Evolutionary conservation across 2,797 vertebrate genomes (phyloP).

Genomic region (Synanceia verrucosa): DNA sequence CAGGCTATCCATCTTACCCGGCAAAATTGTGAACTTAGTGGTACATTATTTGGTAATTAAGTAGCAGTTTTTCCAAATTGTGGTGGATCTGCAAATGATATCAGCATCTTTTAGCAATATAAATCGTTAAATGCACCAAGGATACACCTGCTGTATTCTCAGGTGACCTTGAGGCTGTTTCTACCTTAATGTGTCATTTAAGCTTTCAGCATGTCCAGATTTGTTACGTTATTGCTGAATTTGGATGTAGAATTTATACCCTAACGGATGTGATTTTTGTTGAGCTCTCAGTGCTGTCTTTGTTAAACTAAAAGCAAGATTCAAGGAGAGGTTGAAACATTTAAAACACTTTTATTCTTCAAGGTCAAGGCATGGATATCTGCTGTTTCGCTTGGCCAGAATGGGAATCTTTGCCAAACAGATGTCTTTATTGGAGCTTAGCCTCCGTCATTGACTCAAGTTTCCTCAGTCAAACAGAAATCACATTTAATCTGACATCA

Average conservation of each 20-base stretch:
- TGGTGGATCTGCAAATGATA: constrained; percentile 27
- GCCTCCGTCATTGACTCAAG: constrained; percentile 24
- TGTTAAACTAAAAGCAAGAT: constrained; percentile 40
- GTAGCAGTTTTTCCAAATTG: background rate
- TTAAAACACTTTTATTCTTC: constrained; percentile 39
- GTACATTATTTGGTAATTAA: constrained; percentile 22
- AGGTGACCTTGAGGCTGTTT: constrained; percentile 12
- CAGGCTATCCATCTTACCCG: constrained; percentile 25
- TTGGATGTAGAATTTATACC: background rate
- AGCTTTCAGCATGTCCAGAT: constrained; percentile 1
- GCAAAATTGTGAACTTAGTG: constrained; percentile 5
- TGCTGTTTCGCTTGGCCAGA: constrained; percentile 52
- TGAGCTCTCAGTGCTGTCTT: constrained; percentile 42
- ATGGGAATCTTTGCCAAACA: constrained; percentile 42
- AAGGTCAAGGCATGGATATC: constrained; percentile 37
- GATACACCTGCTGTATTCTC: constrained; percentile 18
- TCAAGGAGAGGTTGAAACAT: constrained; percentile 32
- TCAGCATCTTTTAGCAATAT: background rate
- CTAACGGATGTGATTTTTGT: constrained; percentile 16
- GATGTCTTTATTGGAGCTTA: constrained; percentile 52
- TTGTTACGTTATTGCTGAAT: constrained; percentile 4
- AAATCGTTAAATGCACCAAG: constrained; percentile 23
- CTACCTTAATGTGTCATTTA: background rate
- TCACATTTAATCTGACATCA: constrained; percentile 13
- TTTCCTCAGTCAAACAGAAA: constrained; percentile 28